Percentiles rank a stretch among this genome's conserved stretches.
Conservation (phyloP, 2,797 vertebrate genomes). For the Heliangelus exortis region DNA sequence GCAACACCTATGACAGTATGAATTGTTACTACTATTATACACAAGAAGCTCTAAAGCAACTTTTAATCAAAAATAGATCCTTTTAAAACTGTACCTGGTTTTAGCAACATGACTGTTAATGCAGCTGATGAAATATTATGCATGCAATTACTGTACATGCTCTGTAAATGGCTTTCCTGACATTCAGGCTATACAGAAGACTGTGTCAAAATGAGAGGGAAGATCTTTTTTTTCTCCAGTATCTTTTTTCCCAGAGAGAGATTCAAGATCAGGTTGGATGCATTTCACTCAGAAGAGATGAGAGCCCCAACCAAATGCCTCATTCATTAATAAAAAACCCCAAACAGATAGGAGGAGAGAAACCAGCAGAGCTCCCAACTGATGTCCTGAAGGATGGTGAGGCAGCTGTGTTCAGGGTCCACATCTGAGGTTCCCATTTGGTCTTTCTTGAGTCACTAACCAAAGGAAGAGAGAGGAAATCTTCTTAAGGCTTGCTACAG, state of each 20-base stretch:
- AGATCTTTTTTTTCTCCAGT: constrained; percentile 11
- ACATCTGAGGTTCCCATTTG: not conserved
- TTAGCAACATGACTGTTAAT: constrained; percentile 42
- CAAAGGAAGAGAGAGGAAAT: not conserved
- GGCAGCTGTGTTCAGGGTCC: not conserved
- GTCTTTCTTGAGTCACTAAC: not conserved
- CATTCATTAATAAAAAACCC: not conserved
- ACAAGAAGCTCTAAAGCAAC: constrained; percentile 43
- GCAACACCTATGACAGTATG: not conserved
- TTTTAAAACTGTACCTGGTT: constrained; percentile 61
- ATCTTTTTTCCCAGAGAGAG: constrained; percentile 30
- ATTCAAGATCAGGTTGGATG: constrained; percentile 26
- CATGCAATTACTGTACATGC: constrained; percentile 49
- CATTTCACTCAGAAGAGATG: not conserved
- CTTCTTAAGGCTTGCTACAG: not conserved
- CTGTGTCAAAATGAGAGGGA: constrained; percentile 22
- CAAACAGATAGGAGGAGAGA: not conserved
- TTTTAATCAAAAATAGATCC: constrained; percentile 61
- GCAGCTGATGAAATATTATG: constrained; percentile 67
- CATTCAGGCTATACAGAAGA: not conserved
- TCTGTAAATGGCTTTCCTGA: constrained; percentile 62
- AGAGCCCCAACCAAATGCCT: not conserved
- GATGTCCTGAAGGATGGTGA: not conserved
- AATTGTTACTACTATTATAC: constrained; percentile 30
- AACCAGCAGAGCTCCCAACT: not conserved